Conservation (phyloP, 2,797 vertebrate genomes). For the Ateles fusciceps region DNA sequence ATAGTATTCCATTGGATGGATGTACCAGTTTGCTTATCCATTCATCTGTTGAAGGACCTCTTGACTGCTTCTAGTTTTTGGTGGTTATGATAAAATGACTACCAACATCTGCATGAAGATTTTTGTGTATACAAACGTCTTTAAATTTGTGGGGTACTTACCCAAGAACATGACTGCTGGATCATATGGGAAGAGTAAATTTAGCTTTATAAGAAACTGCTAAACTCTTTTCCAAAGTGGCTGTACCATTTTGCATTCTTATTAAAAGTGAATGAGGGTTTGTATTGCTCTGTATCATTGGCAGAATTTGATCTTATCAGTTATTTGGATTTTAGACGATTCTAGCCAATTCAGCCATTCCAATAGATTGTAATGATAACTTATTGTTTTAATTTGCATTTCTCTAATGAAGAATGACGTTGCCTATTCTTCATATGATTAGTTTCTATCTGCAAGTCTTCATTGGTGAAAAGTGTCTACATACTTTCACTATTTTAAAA, state of each 20-base stretch:
- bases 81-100: neutral
- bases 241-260: neutral
- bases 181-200: neutral
- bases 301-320: neutral
- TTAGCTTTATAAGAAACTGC: neutral
- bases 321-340: neutral
- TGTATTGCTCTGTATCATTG: neutral
- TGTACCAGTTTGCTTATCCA: neutral
- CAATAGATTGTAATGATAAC: neutral
- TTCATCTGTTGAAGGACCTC: neutral
- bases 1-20: neutral
- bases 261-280: neutral
- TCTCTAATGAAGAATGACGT: neutral
- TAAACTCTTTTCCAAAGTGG: neutral
- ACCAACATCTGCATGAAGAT: neutral
- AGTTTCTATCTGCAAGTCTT: neutral
- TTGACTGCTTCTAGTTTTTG: neutral
- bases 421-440: neutral
- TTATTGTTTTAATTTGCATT: neutral
- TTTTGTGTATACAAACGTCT: neutral
- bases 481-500: neutral
- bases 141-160: neutral
- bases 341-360: neutral
- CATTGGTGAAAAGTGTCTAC: neutral
- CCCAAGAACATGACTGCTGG: neutral